A percentile compares a stretch with the other conserved stretches of the same genome.
Conservation (phyloP, 2,113 vertebrate genomes). For the Chrysemys picta region DNA sequence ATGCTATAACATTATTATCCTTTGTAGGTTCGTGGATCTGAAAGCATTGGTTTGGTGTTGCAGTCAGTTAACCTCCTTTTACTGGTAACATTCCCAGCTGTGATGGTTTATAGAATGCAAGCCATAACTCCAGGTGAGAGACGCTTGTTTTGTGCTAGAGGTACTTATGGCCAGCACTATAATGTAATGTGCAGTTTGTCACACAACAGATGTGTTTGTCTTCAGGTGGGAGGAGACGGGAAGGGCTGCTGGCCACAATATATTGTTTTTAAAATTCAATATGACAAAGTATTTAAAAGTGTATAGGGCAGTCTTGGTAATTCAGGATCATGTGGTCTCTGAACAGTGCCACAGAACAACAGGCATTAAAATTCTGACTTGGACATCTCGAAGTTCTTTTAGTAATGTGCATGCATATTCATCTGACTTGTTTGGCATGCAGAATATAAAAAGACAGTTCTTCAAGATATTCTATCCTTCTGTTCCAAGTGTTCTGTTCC, state of each 20-base stretch:
- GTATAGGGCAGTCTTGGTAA: background rate
- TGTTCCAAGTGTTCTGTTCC: background rate
- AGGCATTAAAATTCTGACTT: background rate
- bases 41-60: fast-evolving
- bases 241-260: background rate
- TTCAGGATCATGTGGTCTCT: background rate
- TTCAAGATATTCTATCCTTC: background rate
- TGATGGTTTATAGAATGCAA: background rate
- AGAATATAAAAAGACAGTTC: background rate
- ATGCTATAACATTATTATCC: background rate
- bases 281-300: background rate
- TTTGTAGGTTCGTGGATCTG: fast-evolving
- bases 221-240: background rate
- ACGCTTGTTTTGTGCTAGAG: background rate
- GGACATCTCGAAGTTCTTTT: background rate
- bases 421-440: background rate
- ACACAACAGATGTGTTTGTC: background rate
- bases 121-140: background rate
- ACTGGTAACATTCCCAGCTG: background rate
- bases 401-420: background rate
- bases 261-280: background rate
- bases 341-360: background rate
- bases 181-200: background rate
- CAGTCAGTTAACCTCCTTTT: background rate
- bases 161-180: background rate